A percentile compares a stretch with the other conserved stretches of the same genome.
Evolutionary conservation across 2,797 vertebrate genomes (phyloP).

Genomic region (Melopsittacus undulatus): DNA sequence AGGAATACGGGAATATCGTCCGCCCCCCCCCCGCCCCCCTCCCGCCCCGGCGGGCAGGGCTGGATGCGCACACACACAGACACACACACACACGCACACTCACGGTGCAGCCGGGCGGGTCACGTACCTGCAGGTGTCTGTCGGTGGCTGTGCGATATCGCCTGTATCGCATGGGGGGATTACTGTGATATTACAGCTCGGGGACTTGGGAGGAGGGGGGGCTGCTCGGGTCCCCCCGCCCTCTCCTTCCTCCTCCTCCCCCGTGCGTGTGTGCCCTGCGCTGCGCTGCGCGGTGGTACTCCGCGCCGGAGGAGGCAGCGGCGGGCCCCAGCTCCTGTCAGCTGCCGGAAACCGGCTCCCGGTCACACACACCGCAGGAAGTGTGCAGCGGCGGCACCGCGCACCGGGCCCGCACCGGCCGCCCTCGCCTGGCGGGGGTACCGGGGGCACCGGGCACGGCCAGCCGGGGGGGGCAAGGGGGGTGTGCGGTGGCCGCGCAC

Average conservation of each 20-base stretch:
- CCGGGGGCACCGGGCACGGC: no score
- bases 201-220: background rate
- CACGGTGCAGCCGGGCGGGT: background rate
- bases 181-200: background rate
- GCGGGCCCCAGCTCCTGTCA: constrained; percentile 23
- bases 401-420: no score
- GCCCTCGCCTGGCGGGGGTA: no score
- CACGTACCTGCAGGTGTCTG: constrained; percentile 79
- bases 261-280: background rate
- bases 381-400: constrained; percentile 69
- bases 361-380: constrained; percentile 78
- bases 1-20: background rate
- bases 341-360: constrained; percentile 76
- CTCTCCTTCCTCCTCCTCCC: background rate
- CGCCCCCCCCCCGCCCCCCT: no score
- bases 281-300: background rate
- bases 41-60: background rate
- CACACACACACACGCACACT: background rate
- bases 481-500: fast-evolving
- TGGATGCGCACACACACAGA: background rate
- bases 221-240: constrained; percentile 7
- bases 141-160: constrained; percentile 58
- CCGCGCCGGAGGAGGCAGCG: constrained; percentile 48
- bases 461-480: no score
- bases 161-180: background rate